Base-by-base conservation (phyloP, 2,113 vertebrate species). In the Oryzias celebensis region DNA sequence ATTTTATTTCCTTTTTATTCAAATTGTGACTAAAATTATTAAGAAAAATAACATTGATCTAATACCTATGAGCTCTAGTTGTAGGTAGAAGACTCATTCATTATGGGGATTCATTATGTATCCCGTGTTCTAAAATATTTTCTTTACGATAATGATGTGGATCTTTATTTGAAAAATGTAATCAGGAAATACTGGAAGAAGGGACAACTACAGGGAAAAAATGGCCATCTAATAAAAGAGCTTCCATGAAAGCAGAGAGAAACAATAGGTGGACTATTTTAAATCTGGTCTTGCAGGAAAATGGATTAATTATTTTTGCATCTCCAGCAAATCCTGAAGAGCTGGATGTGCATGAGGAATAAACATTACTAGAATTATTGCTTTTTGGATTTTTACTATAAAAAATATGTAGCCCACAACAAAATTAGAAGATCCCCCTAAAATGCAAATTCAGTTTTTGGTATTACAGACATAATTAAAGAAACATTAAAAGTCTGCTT, bases 121-220 rank as follows among this genome's bases (percentile, higher is more conserved):
- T 68, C 17, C 62, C 64, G 15, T 73, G 78, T 81, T 60, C 70
- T 59, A 73, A 84, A 75, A 65, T 52, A 55, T 73, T 74, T 49
- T 74, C 71, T 78, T 78, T 60, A 73, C 22, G 5, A 47, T 24
- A 50, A 73, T 61, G 84, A 81, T 52, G 51, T 68, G 61, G 63
- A 58, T 53, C 68, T 47, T 31, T 18, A 58, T 68, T 75, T 75
- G 58, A 84, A 85, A 79, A 81, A 89, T 82, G 78, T 58, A 80
- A 83, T 82, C 80, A 87, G 87, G 89, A 91, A 85, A 84, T 72
- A 80, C 71, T 85, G 84, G 77, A 86, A 89, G 87, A 85, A 91
- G 90, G 75, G 2, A 73, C 59, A 73, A 72, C 72, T 65, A 70
- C 77, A 78, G 71, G 57, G 71, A 62, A 71, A 47, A 52, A 83